Conservation (phyloP, 1,140 invertebrate species). For the Scaptodrosophila lebanonensis region DNA sequence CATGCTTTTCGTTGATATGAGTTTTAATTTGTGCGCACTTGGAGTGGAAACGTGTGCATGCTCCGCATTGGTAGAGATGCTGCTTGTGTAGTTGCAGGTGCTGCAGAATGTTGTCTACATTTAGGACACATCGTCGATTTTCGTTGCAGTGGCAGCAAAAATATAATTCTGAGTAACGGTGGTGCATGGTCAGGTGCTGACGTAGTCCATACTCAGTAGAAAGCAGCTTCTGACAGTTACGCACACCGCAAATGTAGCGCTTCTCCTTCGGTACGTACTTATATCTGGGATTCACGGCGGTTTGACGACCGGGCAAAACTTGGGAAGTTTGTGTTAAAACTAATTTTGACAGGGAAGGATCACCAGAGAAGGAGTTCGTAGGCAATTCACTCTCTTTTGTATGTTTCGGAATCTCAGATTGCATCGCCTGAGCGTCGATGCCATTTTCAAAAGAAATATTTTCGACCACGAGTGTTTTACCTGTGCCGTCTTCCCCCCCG, state of each 20-base stretch:
- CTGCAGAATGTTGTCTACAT: conserved; percentile 2
- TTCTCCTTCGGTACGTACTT: conserved; percentile 18
- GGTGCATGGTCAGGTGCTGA: conserved; percentile 10
- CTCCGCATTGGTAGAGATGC: conserved; percentile 48
- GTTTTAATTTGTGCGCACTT: conserved; percentile 24
- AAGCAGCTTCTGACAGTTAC: background rate
- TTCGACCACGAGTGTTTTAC: no score
- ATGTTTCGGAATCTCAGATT: no score
- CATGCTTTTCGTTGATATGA: conserved; percentile 32
- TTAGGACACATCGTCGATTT: background rate
- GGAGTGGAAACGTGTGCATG: conserved; percentile 4
- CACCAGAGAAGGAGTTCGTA: no score
- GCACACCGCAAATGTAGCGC: conserved; percentile 30
- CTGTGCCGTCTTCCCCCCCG: no score
- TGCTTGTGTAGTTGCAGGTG: conserved; percentile 43
- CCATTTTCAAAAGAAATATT: no score
- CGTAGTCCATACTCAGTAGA: conserved; percentile 8
- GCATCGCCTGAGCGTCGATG: no score
- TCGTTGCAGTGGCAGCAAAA: conserved; percentile 27
- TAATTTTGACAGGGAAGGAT: no score
- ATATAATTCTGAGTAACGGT: conserved; percentile 8
- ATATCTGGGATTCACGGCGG: background rate
- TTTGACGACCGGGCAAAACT: background rate
- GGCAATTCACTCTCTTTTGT: no score
- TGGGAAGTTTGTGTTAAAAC: no score